Base-by-base conservation (phyloP, 2,113 vertebrate species). In the Triplophysa siluroides region DNA sequence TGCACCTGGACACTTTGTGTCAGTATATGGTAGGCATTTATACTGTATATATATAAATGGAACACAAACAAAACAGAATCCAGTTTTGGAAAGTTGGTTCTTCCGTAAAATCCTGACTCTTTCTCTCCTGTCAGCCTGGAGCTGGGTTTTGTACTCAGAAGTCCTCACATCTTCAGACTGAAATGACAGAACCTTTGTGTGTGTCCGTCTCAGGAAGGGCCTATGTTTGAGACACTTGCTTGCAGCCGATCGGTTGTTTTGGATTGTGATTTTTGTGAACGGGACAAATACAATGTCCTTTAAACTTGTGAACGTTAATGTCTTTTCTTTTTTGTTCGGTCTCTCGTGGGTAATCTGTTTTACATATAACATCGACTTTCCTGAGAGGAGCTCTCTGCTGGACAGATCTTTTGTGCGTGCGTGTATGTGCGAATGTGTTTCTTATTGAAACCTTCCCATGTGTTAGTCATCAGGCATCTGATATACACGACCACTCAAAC, bases 371-470 rank as follows among this genome's bases (percentile, higher is more conserved):
- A 38, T 24, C 64, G 50, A 16, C 11, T n/a, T 73, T 63, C 60
- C 45, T 47, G 62, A 73, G 60, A 66, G 56, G 65, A 33, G 41
- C 67, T 78, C 45, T 83, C 81, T 83, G 76, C 77, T 83, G 77
- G 81, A 75, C 76, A 79, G 81, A 79, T 62, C 73, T 14, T 29
- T 38, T 76, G 41, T 71, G 38, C 62, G 54, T 50, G 26, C 54
- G 63, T 71, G 69, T 75, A 14, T 80, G 64, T 69, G 19, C 50
- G 4, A 61, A 23, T 56, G 24, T 77, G 38, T 52, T 56, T 29
- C 6, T 68, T 16, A 81, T 61, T 47, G 18, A 66, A 61, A 58
- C 7, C 54, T 58, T 58, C n/a, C 8, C n/a, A n/a, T 58, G n/a
- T 58, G 54, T 58, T 58, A 9, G 19, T 72, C 26, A 56, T 71